A percentile compares a stretch with the other conserved stretches of the same genome.
Conservation (phyloP, 1,140 invertebrate genomes). For the Neodiprion fabricii region DNA sequence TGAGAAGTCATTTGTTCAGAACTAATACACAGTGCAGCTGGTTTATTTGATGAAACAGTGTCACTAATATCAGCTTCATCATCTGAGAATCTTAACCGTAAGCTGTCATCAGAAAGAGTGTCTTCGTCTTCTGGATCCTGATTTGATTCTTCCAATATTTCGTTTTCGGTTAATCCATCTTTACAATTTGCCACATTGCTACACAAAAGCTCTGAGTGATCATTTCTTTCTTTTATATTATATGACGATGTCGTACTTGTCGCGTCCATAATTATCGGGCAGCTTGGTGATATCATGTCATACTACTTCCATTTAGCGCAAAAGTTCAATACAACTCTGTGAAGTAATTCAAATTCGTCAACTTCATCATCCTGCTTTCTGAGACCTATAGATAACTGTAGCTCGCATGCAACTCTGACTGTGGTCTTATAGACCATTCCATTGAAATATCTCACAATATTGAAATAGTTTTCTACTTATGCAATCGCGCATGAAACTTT, state of each 20-base stretch:
- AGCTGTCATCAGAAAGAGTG: constrained; percentile 1
- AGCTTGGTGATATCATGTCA: constrained; percentile 1
- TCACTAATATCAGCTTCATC: background rate
- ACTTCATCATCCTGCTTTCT: background rate
- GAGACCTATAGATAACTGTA: too few relatives aligned
- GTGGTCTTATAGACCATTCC: too few relatives aligned
- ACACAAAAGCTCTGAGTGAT: background rate
- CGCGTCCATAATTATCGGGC: background rate
- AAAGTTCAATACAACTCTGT: background rate
- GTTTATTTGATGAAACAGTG: background rate
- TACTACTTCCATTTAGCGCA: background rate
- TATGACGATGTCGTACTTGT: background rate
- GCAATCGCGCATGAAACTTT: too few relatives aligned
- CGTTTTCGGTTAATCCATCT: background rate
- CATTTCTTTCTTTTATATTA: background rate
- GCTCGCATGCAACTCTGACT: too few relatives aligned
- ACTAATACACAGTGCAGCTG: background rate
- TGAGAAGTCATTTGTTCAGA: background rate
- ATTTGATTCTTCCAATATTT: background rate
- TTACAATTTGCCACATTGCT: background rate
- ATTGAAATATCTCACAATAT: too few relatives aligned
- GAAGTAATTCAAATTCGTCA: background rate
- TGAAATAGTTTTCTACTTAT: too few relatives aligned
- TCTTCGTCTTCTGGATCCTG: constrained; percentile 4
- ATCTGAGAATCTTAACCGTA: background rate